Conservation (phyloP, 1,140 invertebrate genomes). For the Cotesia chilonis region DNA sequence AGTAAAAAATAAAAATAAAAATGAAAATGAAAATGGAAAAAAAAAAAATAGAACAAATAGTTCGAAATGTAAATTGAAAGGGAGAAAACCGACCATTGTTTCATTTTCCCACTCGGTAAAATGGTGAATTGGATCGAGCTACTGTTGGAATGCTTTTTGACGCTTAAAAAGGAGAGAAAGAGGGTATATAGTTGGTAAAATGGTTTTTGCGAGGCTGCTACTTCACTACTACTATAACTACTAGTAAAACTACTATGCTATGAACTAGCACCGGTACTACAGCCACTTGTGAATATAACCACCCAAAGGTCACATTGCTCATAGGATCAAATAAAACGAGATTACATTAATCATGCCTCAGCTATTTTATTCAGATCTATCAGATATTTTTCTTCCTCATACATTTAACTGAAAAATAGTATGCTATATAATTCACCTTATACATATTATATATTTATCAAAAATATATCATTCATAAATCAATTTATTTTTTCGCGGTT, state of each 20-base stretch:
- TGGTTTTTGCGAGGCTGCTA: constrained; percentile 21
- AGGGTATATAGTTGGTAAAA: constrained; percentile 21
- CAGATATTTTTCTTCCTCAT: constrained; percentile 2
- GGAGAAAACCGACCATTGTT: neutral
- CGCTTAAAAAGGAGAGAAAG: constrained; percentile 26
- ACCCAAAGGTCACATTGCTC: constrained; percentile 29
- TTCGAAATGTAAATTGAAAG: constrained; percentile 3
- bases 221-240: too few species aligned
- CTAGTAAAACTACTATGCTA: too few species aligned
- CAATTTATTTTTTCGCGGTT: too few species aligned
- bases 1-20: too few species aligned
- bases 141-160: constrained; percentile 30
- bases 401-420: constrained; percentile 10
- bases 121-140: constrained; percentile 5
- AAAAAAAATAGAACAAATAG: neutral
- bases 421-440: neutral
- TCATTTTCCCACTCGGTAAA: constrained; percentile 4
- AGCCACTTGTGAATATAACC: constrained; percentile 16
- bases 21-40: too few species aligned
- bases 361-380: constrained; percentile 28
- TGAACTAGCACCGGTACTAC: too few species aligned
- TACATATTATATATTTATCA: neutral
- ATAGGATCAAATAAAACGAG: constrained; percentile 26
- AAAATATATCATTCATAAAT: too few species aligned
- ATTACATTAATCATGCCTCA: constrained; percentile 31